Evolutionary conservation across 1,140 invertebrate species (phyloP), one percentile per base, ranked within the genome.

Genomic region (Uloborus diversus): DNA sequence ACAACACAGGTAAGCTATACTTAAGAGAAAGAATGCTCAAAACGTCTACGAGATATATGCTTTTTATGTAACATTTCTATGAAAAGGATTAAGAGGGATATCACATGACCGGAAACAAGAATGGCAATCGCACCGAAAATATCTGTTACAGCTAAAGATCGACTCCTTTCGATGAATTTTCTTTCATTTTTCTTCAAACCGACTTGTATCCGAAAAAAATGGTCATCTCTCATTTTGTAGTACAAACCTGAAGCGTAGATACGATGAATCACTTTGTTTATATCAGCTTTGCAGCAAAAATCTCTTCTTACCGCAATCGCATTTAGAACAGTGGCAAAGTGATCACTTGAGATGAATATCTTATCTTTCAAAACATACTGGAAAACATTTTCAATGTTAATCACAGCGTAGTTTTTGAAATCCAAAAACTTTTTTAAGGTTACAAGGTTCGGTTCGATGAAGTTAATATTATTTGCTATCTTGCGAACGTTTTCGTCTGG

Each of bases 71-170:
- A n/a, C 11, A 70, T n/a, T 14, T 70, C 68, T 14, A 56, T 35
- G 37, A 70, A 14, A 7, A 53, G 49, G 1, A 30, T 35, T 13
- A 61, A 28, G 14, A 23, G 9, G 20, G 69, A 49, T 20, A 61
- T 11, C 4, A 27, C 25, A 25, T 70, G 37, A 13, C 68, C 68
- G 17, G n/a, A 13, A 7, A 70, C 5, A 27, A 70, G 49, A 23
- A 70, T 23, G 17, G 57, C 25, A n/a, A 70, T 57, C 13, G 68
- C 68, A 23, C 68, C 51, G 25, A 53, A 70, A 35, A 70, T 17
- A 17, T 70, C 68, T 4, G 56, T 32, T 30, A 57, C 3, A 4
- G 51, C n/a, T n/a, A n/a, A n/a, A n/a, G n/a, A n/a, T n/a, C n/a
- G n/a, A n/a, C n/a, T n/a, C n/a, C n/a, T n/a, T n/a, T n/a, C n/a